Conservation (phyloP, 1,140 invertebrate genomes). For the Zophobas morio region DNA sequence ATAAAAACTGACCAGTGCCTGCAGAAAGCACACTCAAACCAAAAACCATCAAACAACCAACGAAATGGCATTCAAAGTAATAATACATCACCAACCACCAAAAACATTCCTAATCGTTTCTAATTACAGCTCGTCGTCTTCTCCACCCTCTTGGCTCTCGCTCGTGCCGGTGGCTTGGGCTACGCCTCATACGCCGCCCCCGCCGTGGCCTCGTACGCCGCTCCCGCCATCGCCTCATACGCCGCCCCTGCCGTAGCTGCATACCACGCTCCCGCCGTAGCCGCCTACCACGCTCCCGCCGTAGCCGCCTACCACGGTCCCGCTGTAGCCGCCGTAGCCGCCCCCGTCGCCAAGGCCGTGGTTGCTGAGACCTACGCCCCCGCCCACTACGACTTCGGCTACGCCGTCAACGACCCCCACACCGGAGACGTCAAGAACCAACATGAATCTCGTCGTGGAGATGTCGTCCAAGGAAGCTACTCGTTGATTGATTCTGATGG, state of each 20-base stretch:
- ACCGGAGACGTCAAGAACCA: too few relatives aligned
- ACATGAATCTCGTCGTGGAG: too few relatives aligned
- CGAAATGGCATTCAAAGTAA: conserved; percentile 47
- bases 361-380: too few relatives aligned
- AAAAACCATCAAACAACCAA: conserved; percentile 19
- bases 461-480: too few relatives aligned
- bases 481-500: too few relatives aligned
- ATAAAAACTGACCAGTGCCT: conserved; percentile 4
- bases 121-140: conserved; percentile 63
- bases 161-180: conserved; percentile 44
- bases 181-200: conserved; percentile 23
- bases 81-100: neutral
- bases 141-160: conserved; percentile 61
- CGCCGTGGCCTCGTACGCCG: neutral
- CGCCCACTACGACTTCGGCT: too few relatives aligned
- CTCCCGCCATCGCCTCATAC: too few relatives aligned
- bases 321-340: conserved; percentile 51
- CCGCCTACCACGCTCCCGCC: too few relatives aligned
- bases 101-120: conserved; percentile 11
- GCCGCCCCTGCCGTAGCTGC: conserved; percentile 28
- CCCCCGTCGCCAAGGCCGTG: too few relatives aligned
- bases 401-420: too few relatives aligned
- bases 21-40: conserved; percentile 8
- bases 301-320: too few relatives aligned
- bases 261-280: conserved; percentile 19